These are phyloP conservation scores for Seira musarum DNA, from an alignment of 2,888 invertebrate species.

Conservation along the genomic window DNA sequence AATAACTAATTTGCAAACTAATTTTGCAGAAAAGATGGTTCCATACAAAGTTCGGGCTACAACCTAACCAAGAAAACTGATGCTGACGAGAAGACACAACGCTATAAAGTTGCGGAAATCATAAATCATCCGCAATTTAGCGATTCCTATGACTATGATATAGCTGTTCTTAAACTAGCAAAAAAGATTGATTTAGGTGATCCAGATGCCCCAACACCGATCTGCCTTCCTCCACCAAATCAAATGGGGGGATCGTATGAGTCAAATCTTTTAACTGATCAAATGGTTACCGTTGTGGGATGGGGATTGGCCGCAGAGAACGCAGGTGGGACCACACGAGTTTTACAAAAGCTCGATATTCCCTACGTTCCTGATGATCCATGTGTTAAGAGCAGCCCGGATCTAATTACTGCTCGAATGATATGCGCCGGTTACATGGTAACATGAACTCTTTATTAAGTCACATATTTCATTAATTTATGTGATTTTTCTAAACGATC, in stretches of 20 bases:
- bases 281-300: conserved; percentile 45
- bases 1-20: too few species aligned
- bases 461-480: conserved; percentile 26
- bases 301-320: conserved; percentile 61
- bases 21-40: conserved; percentile 61
- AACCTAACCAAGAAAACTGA: conserved; percentile 55
- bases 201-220: conserved; percentile 63
- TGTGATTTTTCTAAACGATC: not conserved
- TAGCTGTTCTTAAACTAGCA: conserved; percentile 58
- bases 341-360: conserved; percentile 65
- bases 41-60: conserved; percentile 60
- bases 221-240: conserved; percentile 62
- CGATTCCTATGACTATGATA: conserved; percentile 65
- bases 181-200: conserved; percentile 58
- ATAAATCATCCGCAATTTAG: conserved; percentile 65
- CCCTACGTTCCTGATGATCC: conserved; percentile 46
- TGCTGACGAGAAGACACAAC: conserved; percentile 59
- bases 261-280: conserved; percentile 6
- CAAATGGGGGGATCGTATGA: conserved; percentile 7
- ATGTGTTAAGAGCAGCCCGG: conserved; percentile 49
- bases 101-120: conserved; percentile 63
- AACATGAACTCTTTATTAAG: conserved; percentile 25
- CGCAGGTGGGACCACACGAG: conserved; percentile 65
- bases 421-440: conserved; percentile 56
- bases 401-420: conserved; percentile 61